These are phyloP conservation scores for Eremobia ochroleuca DNA, from an alignment of 2,888 invertebrate genomes.

Conservation along the genomic window DNA sequence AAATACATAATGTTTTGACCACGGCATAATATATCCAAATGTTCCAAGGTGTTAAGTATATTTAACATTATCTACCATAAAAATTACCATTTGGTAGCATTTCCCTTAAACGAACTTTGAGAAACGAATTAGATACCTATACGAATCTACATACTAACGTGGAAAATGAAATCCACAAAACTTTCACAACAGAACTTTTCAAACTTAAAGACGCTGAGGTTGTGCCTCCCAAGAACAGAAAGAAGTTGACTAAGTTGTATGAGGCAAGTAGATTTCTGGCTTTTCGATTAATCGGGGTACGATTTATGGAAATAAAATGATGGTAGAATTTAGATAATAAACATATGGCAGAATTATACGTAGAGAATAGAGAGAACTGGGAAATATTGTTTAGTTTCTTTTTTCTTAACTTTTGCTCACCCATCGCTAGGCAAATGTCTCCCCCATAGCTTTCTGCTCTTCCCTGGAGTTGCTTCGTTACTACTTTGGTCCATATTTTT, in stretches of 20 bases:
- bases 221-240: no score
- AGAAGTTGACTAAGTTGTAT: neutral
- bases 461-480: neutral
- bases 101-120: no score
- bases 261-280: neutral
- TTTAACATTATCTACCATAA: no score
- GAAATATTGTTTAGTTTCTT: no score
- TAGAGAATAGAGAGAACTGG: no score
- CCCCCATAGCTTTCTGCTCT: neutral
- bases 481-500: neutral
- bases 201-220: neutral
- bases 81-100: no score
- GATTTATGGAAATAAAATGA: neutral
- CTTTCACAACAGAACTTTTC: neutral
- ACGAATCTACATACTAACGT: neutral
- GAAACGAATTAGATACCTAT: no score
- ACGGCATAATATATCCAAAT: no score
- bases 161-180: neutral
- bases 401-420: neutral
- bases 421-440: neutral
- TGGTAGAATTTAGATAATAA: constrained; percentile 5
- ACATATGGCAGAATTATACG: neutral
- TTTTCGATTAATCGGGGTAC: neutral
- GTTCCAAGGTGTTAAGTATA: no score
- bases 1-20: no score